Evolutionary conservation across 2,797 vertebrate species (phyloP).

Genomic region (Alosa sapidissima): DNA sequence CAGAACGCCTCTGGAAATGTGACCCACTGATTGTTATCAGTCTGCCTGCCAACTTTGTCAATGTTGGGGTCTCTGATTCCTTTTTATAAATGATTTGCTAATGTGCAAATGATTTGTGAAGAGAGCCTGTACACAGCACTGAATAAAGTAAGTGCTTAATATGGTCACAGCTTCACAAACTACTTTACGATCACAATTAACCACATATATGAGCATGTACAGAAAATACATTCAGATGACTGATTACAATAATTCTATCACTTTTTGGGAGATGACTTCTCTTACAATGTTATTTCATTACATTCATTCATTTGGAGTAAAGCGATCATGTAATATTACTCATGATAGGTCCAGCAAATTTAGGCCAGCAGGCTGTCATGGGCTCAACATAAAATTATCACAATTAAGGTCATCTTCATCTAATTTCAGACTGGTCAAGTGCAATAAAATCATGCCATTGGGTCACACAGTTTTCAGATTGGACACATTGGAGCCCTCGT

Average conservation of each 20-base stretch:
- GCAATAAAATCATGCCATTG: slow-evolving; percentile 64
- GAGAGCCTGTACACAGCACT: not conserved
- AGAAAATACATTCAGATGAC: not conserved
- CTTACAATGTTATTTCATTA: not conserved
- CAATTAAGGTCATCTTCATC: slow-evolving; percentile 73
- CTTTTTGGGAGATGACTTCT: not conserved
- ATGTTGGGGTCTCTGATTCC: not conserved
- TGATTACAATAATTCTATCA: not conserved
- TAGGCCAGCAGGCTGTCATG: slow-evolving; percentile 46
- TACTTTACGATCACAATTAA: too few species aligned
- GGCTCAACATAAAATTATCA: slow-evolving; percentile 65
- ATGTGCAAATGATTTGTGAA: not conserved
- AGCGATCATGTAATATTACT: not conserved
- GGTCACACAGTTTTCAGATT: slow-evolving; percentile 43
- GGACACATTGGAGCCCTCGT: slow-evolving; percentile 29
- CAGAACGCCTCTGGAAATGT: not conserved
- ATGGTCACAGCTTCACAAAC: too few species aligned
- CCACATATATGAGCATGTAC: not conserved
- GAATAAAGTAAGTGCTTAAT: not conserved
- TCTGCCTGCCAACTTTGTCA: not conserved
- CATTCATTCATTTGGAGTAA: not conserved
- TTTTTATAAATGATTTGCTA: not conserved
- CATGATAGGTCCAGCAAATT: slow-evolving; percentile 39
- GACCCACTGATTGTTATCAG: not conserved
- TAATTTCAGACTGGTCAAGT: slow-evolving; percentile 62